Base-by-base conservation (phyloP, 2,797 vertebrate species). In the Argentina silus region DNA sequence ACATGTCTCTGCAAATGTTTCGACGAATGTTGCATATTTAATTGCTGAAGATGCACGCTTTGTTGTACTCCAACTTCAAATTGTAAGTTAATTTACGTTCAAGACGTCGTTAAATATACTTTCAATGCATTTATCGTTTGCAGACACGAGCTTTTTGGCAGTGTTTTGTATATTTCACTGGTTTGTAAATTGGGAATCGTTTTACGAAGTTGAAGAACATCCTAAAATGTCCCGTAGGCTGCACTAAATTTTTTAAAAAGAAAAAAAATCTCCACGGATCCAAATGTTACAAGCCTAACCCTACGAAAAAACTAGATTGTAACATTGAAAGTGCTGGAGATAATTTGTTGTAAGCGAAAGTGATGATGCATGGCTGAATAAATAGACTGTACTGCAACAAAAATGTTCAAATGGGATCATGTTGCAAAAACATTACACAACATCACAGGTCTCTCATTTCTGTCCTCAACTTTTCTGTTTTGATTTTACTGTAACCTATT, bases 401-500 rank as follows among this genome's bases (percentile, higher is more conserved):
- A 87, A 77, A 80, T 71, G 65, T 83, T 81, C 62, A 60, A 53
- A 78, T 80, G 74, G 81, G 77, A 82, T 91, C 86, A 81, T 59
- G 77, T 91, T 89, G 87, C 87, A 88, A 78, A 81, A 87, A 87
- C 85, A 86, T 70, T 78, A 69, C 61, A 73, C 74, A 76, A 36
- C 69, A 69, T 72, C 69, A 44, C 17, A 81, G 62, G 27, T 36
- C 27, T 36, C 27, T 72, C 44, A 23, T 75, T 82, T 80, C 12
- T 67, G n/a, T 6, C 50, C 67, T 21, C 1, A 7, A 36, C 27
- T 36, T 36, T 36, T 36, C 51, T 53, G 51, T 53, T 53, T 17
- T 6, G 50, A 53, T 53, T 44, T 9, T n/a, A 43, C 60, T 63
- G 6, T 44, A 57, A 9, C n/a, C n/a, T 57, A 57, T 17, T 19